Conservation (phyloP, 2,888 invertebrate species). For the Xestoiulus laeticollis region DNA sequence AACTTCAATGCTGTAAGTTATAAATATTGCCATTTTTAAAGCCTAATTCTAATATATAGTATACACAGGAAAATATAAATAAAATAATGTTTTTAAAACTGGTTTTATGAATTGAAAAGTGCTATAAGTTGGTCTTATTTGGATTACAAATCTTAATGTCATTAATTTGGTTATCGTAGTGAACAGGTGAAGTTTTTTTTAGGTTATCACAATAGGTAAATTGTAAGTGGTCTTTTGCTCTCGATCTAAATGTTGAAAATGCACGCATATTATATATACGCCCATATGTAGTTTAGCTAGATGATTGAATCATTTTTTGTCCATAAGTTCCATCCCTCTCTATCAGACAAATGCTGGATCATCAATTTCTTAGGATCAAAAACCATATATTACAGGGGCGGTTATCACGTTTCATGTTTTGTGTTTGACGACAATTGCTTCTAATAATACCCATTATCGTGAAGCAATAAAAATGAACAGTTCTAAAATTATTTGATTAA, state of each 20-base stretch:
- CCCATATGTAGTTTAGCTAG: neutral
- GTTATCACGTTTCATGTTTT: slow-evolving; percentile 34
- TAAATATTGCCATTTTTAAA: no score
- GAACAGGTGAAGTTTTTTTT: no score
- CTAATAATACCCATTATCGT: slow-evolving; percentile 4
- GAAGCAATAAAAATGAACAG: neutral
- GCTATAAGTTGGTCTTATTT: no score
- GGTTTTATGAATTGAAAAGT: no score
- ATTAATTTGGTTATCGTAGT: no score
- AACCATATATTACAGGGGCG: neutral
- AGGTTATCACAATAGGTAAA: neutral
- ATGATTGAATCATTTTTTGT: no score
- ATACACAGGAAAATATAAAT: no score
- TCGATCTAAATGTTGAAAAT: neutral
- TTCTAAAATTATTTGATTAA: slow-evolving; percentile 13
- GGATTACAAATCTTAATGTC: no score
- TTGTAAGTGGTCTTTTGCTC: neutral
- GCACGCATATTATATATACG: neutral
- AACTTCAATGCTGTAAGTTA: no score
- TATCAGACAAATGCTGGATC: neutral
- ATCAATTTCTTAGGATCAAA: neutral
- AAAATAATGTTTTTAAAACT: no score
- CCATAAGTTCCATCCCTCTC: neutral
- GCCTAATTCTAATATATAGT: no score
- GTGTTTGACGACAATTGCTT: slow-evolving; percentile 33